Conservation (phyloP, 2,113 vertebrate genomes). For the Cryptomyrus ogoouensis region DNA sequence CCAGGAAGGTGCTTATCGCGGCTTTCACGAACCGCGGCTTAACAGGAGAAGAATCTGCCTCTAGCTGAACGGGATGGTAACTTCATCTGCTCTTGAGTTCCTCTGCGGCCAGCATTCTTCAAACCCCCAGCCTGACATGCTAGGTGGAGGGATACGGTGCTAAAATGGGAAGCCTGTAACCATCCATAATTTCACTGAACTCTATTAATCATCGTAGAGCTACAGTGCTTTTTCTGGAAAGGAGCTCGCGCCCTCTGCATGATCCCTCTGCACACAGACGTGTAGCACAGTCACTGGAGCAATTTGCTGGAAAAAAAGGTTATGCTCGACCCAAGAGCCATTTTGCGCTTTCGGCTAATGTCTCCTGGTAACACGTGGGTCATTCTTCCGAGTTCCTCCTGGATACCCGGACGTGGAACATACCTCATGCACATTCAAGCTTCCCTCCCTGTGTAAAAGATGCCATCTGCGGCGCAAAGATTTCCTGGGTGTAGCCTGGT, state of each 20-base stretch:
- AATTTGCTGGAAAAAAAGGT: not conserved
- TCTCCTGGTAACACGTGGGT: not conserved
- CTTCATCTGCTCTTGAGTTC: not conserved
- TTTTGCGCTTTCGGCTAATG: not conserved
- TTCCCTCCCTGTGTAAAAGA: not conserved
- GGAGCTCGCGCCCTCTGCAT: not conserved
- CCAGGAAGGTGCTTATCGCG: not conserved
- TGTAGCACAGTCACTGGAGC: not conserved
- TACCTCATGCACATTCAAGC: not conserved
- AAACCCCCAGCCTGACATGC: not conserved
- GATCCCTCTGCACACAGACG: not conserved
- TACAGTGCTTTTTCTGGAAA: not conserved
- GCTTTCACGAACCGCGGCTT: not conserved
- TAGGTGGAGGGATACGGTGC: not conserved
- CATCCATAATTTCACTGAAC: constrained; percentile 5
- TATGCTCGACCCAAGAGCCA: not conserved
- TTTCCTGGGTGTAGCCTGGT: not conserved
- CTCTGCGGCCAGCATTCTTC: not conserved
- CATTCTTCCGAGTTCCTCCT: not conserved
- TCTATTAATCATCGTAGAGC: not conserved
- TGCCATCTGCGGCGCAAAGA: not conserved
- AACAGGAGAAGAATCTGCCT: not conserved
- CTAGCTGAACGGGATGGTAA: not conserved
- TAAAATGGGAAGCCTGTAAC: not conserved
- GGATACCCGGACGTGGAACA: not conserved